Percentiles rank a stretch among this genome's conserved stretches.
Evolutionary conservation across 2,888 invertebrate species (phyloP).

Genomic region (Papilio protenor): DNA sequence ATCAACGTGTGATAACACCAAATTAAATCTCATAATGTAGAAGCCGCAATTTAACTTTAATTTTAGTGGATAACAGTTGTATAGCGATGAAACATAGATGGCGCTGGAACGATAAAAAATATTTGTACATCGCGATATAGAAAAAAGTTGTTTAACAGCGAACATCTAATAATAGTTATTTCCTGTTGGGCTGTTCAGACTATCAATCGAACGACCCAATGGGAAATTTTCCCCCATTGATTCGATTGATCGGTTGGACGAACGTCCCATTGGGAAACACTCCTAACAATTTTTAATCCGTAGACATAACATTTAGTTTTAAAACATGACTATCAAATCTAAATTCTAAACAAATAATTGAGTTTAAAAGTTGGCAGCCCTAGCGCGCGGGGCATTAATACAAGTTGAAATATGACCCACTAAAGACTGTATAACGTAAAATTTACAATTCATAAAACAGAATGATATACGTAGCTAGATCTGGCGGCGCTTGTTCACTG

Average conservation of each 20-base stretch:
- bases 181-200: too few species aligned
- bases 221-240: too few species aligned
- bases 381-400: slow-evolving; percentile 71
- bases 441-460: slow-evolving; percentile 83
- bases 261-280: too few species aligned
- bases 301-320: too few species aligned
- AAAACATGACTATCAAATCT: background rate
- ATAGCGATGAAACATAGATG: background rate
- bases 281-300: too few species aligned
- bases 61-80: background rate
- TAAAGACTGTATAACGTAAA: slow-evolving; percentile 82
- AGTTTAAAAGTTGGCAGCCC: slow-evolving; percentile 66
- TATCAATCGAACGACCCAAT: too few species aligned
- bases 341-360: slow-evolving; percentile 31
- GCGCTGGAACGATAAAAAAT: background rate
- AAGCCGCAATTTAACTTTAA: background rate
- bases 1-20: slow-evolving; percentile 10
- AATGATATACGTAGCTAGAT: slow-evolving; percentile 75
- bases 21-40: slow-evolving; percentile 7
- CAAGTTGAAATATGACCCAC: slow-evolving; percentile 77
- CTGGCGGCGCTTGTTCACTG: slow-evolving; percentile 57
- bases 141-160: background rate
- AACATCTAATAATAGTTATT: too few species aligned
- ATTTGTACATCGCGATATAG: background rate
- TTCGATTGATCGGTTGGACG: too few species aligned